A percentile compares a stretch with the other conserved stretches of the same genome.
Evolutionary conservation across 2,888 invertebrate genomes (phyloP).

Genomic region (Agrochola macilenta): DNA sequence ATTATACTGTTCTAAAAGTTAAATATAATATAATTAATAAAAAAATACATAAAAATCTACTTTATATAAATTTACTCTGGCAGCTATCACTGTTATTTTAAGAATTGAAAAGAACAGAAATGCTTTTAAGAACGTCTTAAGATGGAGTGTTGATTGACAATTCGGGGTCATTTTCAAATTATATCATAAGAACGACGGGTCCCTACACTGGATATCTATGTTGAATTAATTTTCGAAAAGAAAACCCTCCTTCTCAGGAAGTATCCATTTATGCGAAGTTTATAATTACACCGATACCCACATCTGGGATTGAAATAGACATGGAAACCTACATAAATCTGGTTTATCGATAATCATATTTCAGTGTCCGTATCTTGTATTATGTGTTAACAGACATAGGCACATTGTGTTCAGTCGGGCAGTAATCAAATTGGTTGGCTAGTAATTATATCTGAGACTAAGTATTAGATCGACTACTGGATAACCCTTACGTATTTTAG

Average conservation of each 20-base stretch:
- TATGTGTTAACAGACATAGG: slow-evolving; percentile 20
- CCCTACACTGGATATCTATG: not conserved
- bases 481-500: not conserved
- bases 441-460: not conserved
- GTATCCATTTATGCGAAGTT: not conserved
- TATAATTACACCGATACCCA: slow-evolving; percentile 2
- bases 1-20: no score
- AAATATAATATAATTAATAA: no score
- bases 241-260: not conserved
- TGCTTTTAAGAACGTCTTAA: not conserved
- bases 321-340: slow-evolving; percentile 1
- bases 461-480: not conserved
- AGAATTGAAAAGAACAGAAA: not conserved
- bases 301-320: slow-evolving; percentile 3
- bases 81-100: not conserved
- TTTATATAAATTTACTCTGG: no score
- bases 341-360: slow-evolving; percentile 39
- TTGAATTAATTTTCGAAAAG: not conserved
- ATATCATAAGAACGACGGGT: not conserved
- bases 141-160: not conserved
- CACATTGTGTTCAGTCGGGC: slow-evolving; percentile 4
- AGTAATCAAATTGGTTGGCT: slow-evolving; percentile 38
- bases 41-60: no score
- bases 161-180: not conserved
- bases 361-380: slow-evolving; percentile 3